Evolutionary conservation across 2,797 vertebrate genomes (phyloP).

Genomic region (Chrysocyon brachyurus): DNA sequence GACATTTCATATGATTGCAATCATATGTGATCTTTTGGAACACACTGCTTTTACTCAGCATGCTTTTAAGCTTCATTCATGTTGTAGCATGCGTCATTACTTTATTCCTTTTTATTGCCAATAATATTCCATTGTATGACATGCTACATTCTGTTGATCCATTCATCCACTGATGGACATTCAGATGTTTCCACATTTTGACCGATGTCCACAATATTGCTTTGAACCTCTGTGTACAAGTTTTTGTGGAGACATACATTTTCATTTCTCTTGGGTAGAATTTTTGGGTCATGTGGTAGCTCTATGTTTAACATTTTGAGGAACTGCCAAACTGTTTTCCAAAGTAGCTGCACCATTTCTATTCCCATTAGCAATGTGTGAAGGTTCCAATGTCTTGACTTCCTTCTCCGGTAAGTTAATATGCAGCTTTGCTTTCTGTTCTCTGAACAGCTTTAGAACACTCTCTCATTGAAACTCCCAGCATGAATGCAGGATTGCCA

Average conservation of each 20-base stretch:
- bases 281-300: background rate
- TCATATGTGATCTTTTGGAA: background rate
- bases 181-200: background rate
- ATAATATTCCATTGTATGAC: background rate
- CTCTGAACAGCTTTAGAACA: background rate
- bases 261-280: background rate
- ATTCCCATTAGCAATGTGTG: background rate
- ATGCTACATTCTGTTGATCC: background rate
- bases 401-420: constrained; percentile 70
- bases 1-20: background rate
- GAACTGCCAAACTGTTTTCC: background rate
- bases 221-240: background rate
- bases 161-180: background rate
- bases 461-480: background rate
- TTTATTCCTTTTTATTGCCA: background rate
- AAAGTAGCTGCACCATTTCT: background rate
- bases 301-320: constrained; percentile 4
- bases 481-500: background rate
- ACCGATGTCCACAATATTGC: background rate
- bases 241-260: background rate
- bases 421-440: constrained; percentile 4
- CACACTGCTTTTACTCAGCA: background rate
- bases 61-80: background rate
- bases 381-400: background rate
- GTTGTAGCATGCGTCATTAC: background rate